These are phyloP conservation scores for Sarcophaga carnaria DNA, from an alignment of 2,888 invertebrate genomes.

Conservation along the genomic window DNA sequence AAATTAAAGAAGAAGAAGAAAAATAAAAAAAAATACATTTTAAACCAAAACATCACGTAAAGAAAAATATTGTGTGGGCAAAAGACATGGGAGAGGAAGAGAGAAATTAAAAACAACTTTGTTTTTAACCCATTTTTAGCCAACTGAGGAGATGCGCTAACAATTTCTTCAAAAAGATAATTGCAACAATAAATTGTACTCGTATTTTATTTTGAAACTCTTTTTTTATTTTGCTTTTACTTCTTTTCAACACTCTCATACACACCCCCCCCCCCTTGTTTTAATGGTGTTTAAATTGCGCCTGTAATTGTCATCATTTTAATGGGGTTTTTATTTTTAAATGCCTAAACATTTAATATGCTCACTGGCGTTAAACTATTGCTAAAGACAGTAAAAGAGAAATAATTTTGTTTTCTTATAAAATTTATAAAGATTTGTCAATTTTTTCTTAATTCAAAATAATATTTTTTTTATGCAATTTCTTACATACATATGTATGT, in stretches of 20 bases:
- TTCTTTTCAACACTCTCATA: background rate
- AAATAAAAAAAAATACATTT: background rate
- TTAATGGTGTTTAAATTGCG: background rate
- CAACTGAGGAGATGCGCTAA: constrained; percentile 54
- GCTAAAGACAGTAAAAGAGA: background rate
- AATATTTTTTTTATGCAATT: background rate
- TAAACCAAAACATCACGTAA: background rate
- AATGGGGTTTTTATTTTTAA: background rate
- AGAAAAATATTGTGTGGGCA: background rate
- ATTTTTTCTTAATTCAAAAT: background rate
- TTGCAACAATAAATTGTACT: constrained; percentile 1
- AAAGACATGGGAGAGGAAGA: background rate
- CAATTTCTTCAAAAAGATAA: constrained; percentile 28
- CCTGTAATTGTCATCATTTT: background rate
- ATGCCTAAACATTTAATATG: background rate
- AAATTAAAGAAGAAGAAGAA: background rate
- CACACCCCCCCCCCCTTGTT: too few species aligned
- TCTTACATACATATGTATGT: background rate
- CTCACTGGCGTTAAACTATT: background rate
- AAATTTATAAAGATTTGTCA: background rate
- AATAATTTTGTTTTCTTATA: background rate
- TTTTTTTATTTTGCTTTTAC: background rate
- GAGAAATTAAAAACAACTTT: background rate
- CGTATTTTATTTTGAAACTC: constrained; percentile 22
- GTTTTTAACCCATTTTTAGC: constrained; percentile 54